Evolutionary conservation across 2,113 vertebrate genomes (phyloP).

Genomic region (Phoenicopterus ruber): DNA sequence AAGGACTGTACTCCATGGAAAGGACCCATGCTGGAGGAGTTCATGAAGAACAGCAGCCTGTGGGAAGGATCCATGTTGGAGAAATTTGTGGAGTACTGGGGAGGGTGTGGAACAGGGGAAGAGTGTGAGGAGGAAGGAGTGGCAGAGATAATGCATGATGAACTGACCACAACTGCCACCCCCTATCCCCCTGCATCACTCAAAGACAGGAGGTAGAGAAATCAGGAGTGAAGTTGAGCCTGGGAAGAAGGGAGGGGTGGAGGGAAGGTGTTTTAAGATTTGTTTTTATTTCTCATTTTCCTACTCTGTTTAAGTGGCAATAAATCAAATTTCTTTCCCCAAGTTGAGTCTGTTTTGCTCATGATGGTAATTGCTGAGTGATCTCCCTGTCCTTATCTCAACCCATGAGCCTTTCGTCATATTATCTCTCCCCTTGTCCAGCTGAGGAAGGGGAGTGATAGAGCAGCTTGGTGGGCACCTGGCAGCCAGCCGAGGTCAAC

Average conservation of each 20-base stretch:
- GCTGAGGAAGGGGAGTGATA: neutral
- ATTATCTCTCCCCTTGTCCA: neutral
- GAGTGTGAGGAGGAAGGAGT: neutral
- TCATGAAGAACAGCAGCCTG: neutral
- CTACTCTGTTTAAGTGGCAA: neutral
- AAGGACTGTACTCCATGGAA: neutral
- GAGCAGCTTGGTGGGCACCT: neutral
- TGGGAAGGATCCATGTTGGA: neutral
- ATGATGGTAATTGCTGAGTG: rapidly evolving
- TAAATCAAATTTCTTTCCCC: neutral
- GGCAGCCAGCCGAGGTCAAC: neutral
- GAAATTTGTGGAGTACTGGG: rapidly evolving
- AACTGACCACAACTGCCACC: rapidly evolving
- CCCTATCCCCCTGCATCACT: rapidly evolving
- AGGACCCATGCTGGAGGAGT: neutral
- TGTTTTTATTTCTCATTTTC: neutral
- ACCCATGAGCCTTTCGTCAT: rapidly evolving
- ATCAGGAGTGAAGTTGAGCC: neutral
- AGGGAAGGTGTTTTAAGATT: neutral
- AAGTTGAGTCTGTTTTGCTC: neutral
- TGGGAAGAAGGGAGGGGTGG: rapidly evolving
- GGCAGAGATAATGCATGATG: neutral
- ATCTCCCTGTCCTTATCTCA: neutral
- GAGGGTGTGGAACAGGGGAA: neutral
- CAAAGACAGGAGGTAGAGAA: neutral